Conservation (phyloP, 2,888 invertebrate genomes). For the Ctena decussata region DNA sequence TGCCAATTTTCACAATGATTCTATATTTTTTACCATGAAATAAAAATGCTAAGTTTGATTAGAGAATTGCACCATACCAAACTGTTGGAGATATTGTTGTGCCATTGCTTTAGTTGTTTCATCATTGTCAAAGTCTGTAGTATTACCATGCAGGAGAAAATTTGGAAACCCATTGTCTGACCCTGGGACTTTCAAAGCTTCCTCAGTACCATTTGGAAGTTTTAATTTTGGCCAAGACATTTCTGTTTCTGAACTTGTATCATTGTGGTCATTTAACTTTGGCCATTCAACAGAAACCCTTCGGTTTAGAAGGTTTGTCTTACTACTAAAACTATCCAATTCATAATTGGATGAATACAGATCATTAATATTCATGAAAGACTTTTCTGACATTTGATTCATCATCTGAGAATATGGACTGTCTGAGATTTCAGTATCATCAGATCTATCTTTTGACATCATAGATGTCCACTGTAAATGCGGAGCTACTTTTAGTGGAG, state of each 20-base stretch:
- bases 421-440: not conserved
- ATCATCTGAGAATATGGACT: not conserved
- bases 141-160: not conserved
- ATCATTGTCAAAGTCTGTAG: not conserved
- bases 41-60: too few relatives aligned
- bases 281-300: not conserved
- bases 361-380: not conserved
- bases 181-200: not conserved
- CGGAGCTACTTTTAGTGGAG: not conserved
- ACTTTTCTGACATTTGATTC: not conserved
- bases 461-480: not conserved
- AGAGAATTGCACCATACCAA: not conserved
- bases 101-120: not conserved
- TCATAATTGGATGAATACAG: not conserved
- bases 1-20: too few relatives aligned
- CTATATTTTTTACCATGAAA: too few relatives aligned
- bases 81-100: not conserved
- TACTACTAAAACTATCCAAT: not conserved
- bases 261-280: not conserved
- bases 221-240: not conserved
- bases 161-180: not conserved
- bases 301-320: not conserved
- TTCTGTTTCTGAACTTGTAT: not conserved
- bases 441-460: not conserved
- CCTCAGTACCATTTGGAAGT: not conserved